These are phyloP conservation scores for Electrona antarctica DNA, from an alignment of 2,113 vertebrate genomes.

Conservation along the genomic window DNA sequence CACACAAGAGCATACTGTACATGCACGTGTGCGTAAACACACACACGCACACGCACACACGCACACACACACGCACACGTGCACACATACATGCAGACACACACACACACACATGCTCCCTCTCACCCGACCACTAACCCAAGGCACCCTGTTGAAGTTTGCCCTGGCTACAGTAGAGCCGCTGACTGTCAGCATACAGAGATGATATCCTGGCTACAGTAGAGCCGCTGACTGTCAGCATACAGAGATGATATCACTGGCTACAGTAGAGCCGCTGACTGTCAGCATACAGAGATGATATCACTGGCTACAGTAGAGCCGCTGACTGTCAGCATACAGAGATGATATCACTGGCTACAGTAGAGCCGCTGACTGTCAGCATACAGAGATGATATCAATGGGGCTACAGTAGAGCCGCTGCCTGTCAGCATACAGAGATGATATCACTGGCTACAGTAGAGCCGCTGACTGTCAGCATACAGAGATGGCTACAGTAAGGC, in stretches of 20 bases:
- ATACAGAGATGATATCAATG: too few species aligned
- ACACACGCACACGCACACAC: slow-evolving; percentile 17
- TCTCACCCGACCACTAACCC: slow-evolving; percentile 33
- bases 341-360: too few species aligned
- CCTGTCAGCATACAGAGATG: too few species aligned
- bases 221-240: slow-evolving; percentile 28
- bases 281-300: too few species aligned
- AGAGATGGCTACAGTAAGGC: too few species aligned
- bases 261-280: neutral
- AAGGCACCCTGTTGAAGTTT: slow-evolving; percentile 41
- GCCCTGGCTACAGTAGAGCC: neutral
- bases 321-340: too few species aligned
- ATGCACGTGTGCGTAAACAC: neutral
- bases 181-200: slow-evolving; percentile 36
- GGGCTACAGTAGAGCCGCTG: too few species aligned
- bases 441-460: too few species aligned
- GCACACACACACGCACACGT: slow-evolving; percentile 17
- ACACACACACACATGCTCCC: neutral
- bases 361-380: too few species aligned
- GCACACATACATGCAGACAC: slow-evolving; percentile 2
- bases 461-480: too few species aligned
- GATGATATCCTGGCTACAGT: slow-evolving; percentile 48
- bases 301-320: slow-evolving; percentile 31
- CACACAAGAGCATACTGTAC: slow-evolving; percentile 18
- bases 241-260: slow-evolving; percentile 50